These are phyloP conservation scores for Harpalus rufipes DNA, from an alignment of 2,888 invertebrate species.

Conservation along the genomic window DNA sequence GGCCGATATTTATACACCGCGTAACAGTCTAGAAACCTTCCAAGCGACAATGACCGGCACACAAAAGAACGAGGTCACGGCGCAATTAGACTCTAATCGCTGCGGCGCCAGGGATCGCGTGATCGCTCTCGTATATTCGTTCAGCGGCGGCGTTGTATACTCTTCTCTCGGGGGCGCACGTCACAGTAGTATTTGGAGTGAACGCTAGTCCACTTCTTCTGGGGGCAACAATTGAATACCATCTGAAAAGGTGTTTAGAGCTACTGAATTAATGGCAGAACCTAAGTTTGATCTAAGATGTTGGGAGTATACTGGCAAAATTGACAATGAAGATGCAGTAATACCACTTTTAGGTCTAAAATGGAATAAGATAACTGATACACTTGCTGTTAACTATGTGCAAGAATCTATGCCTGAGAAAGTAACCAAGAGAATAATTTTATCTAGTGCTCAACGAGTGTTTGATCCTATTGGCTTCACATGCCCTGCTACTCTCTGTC, in stretches of 20 bases:
- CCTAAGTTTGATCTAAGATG: constrained; percentile 24
- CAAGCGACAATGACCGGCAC: too few species aligned
- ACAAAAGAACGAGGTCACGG: too few species aligned
- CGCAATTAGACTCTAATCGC: too few species aligned
- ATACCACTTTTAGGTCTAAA: constrained; percentile 10
- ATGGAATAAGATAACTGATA: not conserved
- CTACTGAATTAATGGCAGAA: constrained; percentile 28
- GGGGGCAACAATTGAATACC: constrained; percentile 66
- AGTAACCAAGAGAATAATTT: constrained; percentile 38
- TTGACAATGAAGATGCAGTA: not conserved
- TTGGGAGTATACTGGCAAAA: constrained; percentile 24
- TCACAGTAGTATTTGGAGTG: constrained; percentile 69
- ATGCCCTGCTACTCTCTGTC: too few species aligned
- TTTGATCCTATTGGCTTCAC: too few species aligned
- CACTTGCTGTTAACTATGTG: constrained; percentile 1
- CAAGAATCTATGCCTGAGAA: not conserved
- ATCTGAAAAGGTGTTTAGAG: constrained; percentile 42
- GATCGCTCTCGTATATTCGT: too few species aligned
- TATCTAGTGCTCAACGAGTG: too few species aligned
- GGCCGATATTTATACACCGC: too few species aligned
- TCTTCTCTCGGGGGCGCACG: too few species aligned
- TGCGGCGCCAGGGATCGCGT: too few species aligned
- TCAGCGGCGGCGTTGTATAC: too few species aligned
- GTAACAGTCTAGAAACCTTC: too few species aligned
- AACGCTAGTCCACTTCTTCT: constrained; percentile 69